These are phyloP conservation scores for Propithecus coquereli DNA, from an alignment of 2,113 vertebrate genomes.

Conservation along the genomic window DNA sequence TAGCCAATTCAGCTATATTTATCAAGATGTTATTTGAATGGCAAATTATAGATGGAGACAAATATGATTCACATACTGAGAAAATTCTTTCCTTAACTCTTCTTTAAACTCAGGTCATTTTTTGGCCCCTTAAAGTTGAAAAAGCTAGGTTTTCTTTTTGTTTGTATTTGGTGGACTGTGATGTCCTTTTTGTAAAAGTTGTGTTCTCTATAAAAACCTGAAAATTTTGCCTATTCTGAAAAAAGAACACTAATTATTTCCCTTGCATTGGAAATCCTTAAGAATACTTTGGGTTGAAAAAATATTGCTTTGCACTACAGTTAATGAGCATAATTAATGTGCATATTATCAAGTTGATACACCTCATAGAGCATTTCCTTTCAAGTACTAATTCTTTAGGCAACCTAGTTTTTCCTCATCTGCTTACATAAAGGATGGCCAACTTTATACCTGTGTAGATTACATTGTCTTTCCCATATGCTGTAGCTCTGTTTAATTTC, in stretches of 20 bases:
- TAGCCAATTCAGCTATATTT: neutral
- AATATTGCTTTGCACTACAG: neutral
- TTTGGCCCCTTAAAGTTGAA: neutral
- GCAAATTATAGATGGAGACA: neutral
- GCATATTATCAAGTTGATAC: neutral
- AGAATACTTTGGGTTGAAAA: neutral
- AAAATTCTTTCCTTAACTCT: neutral
- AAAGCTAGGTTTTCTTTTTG: neutral
- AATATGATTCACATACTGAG: neutral
- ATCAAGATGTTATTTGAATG: neutral
- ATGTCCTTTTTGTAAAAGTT: neutral
- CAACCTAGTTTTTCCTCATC: neutral
- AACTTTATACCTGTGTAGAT: neutral
- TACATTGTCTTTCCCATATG: neutral
- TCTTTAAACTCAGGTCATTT: neutral
- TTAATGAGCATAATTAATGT: neutral
- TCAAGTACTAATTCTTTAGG: neutral
- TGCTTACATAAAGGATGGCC: neutral
- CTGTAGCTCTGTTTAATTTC: neutral
- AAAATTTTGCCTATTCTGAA: neutral
- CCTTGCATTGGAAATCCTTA: neutral
- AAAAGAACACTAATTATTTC: neutral
- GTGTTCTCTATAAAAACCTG: neutral
- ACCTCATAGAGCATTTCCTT: neutral
- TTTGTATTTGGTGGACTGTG: neutral